Base-by-base conservation (phyloP, 2,113 vertebrate species). In the Alectura lathami region DNA sequence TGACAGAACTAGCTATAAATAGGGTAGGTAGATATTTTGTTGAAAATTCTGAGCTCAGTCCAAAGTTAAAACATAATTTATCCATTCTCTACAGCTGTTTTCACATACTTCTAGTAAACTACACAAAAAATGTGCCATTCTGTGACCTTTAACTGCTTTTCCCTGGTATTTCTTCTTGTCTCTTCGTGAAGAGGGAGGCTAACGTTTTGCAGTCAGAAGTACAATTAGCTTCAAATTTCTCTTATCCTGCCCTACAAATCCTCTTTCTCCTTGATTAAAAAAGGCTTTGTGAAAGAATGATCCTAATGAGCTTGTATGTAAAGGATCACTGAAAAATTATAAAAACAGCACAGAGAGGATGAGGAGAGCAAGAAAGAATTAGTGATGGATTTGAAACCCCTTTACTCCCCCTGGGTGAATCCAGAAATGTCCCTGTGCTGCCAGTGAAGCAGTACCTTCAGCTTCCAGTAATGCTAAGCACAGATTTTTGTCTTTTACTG, bases 141-240 rank as follows among this genome's bases (percentile, higher is more conserved):
- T 57, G 20, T 94, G 89, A 91, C 86, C 93, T 93, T 91, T 54
- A 90, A 72, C 69, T 91, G 69, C 81, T 85, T 95, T 92, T 72
- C 67, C 89, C 36, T 94, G 86, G 86, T 93, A 89, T 95, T 95
- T 94, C 94, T 93, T 92, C 77, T 86, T 92, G 77, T 75, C 83
- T 92, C 40, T 81, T 76, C 70, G 51, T 94, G 79, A 91, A 93
- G 89, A 94, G 63, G 74, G 60, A 84, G 43, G 82, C 32, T 93
- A 59, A 94, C 64, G n/a, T 85, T 82, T 93, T 83, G 53, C 79
- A 85, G 57, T 85, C n/a, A 68, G 75, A 54, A 76, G 43, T 36
- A 69, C 10, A 21, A 75, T 23, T 69, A 30, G 3, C 53, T 79
- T 60, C 84, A 57, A 15, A 22, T 34, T 88, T 9, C 30, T 47